These are phyloP conservation scores for Baronia brevicornis DNA, from an alignment of 2,888 invertebrate genomes.

Conservation along the genomic window DNA sequence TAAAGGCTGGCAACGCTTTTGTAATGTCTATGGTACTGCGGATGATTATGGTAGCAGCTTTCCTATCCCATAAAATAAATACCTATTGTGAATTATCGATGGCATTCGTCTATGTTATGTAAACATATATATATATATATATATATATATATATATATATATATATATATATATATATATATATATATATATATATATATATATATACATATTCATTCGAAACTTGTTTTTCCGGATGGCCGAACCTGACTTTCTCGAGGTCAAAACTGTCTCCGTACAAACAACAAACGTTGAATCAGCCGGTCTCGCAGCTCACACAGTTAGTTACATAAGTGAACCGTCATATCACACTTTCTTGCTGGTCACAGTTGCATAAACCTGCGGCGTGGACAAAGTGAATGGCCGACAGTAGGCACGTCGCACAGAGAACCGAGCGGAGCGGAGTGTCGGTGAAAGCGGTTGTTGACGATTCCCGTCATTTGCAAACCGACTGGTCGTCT, in stretches of 20 bases:
- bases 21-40: no score
- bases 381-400: constrained; percentile 6
- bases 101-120: no score
- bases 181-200: no score
- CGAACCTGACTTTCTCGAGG: constrained; percentile 25
- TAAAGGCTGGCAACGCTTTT: no score
- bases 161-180: no score
- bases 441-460: constrained; percentile 13
- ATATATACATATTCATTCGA: constrained; percentile 12
- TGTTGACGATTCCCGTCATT: constrained; percentile 11
- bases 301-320: constrained; percentile 11
- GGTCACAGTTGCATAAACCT: constrained; percentile 12
- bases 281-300: constrained; percentile 2
- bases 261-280: constrained; percentile 15
- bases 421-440: no score
- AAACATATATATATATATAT: no score
- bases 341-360: constrained; percentile 12
- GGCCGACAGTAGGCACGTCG: constrained; percentile 10
- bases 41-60: no score
- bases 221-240: constrained; percentile 21
- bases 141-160: no score
- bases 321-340: constrained; percentile 10
- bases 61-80: no score
- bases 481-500: no score
- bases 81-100: no score